Percentiles rank a stretch among this genome's conserved stretches.
Evolutionary conservation across 2,797 vertebrate genomes (phyloP).

Genomic region (Chaetodon trifasciatus): DNA sequence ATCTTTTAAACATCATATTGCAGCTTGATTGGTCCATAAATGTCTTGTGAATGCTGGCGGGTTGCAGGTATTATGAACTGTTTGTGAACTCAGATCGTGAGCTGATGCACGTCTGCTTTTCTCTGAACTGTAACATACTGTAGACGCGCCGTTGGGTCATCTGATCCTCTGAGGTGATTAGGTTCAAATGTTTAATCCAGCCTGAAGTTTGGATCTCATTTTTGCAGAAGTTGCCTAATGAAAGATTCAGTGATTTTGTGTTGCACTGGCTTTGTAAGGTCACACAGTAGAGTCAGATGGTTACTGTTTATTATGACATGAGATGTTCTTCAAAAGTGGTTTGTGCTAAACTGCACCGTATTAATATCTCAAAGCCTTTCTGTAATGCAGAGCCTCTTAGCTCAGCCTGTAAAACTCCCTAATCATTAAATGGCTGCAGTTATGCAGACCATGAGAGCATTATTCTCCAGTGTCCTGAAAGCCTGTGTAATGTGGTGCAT

Average conservation of each 20-base stretch:
- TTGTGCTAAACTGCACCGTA: background rate
- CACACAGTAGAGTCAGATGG: background rate
- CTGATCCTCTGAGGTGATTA: slow-evolving; percentile 35
- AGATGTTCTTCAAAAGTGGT: slow-evolving; percentile 1
- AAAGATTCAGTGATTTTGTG: background rate
- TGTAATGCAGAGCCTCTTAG: slow-evolving; percentile 9
- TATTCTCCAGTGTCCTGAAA: background rate
- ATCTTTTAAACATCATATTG: slow-evolving; percentile 34
- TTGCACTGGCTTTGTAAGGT: background rate
- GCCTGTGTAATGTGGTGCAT: background rate
- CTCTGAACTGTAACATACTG: slow-evolving; percentile 21
- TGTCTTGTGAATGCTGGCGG: slow-evolving; percentile 31
- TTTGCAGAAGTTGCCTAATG: background rate
- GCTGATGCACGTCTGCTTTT: slow-evolving; percentile 53
- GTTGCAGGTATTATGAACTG: background rate
- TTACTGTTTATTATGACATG: background rate
- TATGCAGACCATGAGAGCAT: background rate
- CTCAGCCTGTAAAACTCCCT: slow-evolving; percentile 1
- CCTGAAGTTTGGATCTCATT: background rate
- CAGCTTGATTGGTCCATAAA: slow-evolving; percentile 55
- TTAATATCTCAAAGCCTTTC: background rate
- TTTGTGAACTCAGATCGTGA: slow-evolving; percentile 36
- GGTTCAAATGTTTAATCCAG: slow-evolving; percentile 35
- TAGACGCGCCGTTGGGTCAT: slow-evolving; percentile 12
- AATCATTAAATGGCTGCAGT: slow-evolving; percentile 16